Conservation (phyloP, 2,888 invertebrate species). For the Drosophila paranaensis region DNA sequence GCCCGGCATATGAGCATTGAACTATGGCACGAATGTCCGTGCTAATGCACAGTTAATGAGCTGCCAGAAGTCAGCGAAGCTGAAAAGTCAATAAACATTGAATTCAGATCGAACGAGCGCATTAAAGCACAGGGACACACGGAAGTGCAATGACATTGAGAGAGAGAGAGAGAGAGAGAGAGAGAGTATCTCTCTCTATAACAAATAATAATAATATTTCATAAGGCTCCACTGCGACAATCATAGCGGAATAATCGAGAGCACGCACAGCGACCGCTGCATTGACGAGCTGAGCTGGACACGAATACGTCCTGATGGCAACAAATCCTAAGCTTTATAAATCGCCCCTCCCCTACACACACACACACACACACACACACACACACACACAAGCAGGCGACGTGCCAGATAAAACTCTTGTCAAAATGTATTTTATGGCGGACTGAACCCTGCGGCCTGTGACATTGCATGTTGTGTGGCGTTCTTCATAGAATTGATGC, state of each 20-base stretch:
- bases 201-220: conserved; percentile 36
- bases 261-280: conserved; percentile 20
- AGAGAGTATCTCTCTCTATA: neutral
- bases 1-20: conserved; percentile 36
- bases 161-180: neutral
- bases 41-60: conserved; percentile 52
- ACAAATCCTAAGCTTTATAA: conserved; percentile 76
- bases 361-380: conserved; percentile 44
- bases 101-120: conserved; percentile 24
- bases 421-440: conserved; percentile 75
- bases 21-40: conserved; percentile 19
- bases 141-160: conserved; percentile 69
- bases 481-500: conserved; percentile 66
- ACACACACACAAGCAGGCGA: conserved; percentile 53
- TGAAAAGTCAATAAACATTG: conserved; percentile 51
- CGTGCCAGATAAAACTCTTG: conserved; percentile 77
- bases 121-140: conserved; percentile 39
- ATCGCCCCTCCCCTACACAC: conserved; percentile 54
- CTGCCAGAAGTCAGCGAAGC: conserved; percentile 51
- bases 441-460: conserved; percentile 28
- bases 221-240: conserved; percentile 6
- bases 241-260: conserved; percentile 43
- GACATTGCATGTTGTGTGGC: conserved; percentile 34
- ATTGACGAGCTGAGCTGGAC: conserved; percentile 45
- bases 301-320: conserved; percentile 46